These are phyloP conservation scores for Blennius ocellaris DNA, from an alignment of 2,113 vertebrate species.

Conservation along the genomic window DNA sequence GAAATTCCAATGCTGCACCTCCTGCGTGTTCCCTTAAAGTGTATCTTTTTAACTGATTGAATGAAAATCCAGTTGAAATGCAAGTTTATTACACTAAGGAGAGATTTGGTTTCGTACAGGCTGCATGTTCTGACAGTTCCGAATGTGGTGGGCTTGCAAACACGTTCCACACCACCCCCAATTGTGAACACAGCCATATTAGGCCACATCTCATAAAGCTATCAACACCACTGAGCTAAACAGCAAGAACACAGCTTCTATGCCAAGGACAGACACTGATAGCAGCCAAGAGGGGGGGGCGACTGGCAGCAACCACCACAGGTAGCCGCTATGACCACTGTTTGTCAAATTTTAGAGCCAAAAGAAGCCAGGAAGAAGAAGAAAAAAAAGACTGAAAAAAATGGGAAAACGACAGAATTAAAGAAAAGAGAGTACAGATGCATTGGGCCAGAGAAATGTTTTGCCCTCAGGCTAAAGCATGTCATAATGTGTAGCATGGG, in stretches of 20 bases:
- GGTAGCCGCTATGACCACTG: conserved; percentile 10
- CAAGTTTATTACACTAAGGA: background rate
- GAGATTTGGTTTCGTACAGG: conserved; percentile 12
- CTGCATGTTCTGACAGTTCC: background rate
- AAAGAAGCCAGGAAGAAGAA: conserved; percentile 9
- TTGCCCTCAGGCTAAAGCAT: background rate
- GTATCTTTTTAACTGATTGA: background rate
- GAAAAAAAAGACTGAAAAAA: conserved; percentile 1
- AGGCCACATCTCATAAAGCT: conserved; percentile 34
- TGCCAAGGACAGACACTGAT: conserved; percentile 32
- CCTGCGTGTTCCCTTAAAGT: background rate
- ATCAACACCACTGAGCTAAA: conserved; percentile 19
- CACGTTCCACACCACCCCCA: conserved; percentile 23
- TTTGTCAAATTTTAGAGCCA: conserved; percentile 17
- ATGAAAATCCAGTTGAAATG: background rate
- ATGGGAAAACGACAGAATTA: background rate
- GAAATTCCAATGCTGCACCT: conserved; percentile 2
- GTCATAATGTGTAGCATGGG: conserved; percentile 15
- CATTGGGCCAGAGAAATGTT: conserved; percentile 6
- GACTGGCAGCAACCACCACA: conserved; percentile 22
- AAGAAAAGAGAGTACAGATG: background rate
- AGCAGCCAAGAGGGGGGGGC: conserved; percentile 23
- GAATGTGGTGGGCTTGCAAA: conserved; percentile 11
- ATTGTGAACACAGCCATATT: conserved; percentile 34
- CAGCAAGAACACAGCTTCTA: conserved; percentile 21